Evolutionary conservation across 2,888 invertebrate genomes (phyloP), one percentile per base, ranked within the genome.

Genomic region (Chaetogeoica ovagalla): DNA sequence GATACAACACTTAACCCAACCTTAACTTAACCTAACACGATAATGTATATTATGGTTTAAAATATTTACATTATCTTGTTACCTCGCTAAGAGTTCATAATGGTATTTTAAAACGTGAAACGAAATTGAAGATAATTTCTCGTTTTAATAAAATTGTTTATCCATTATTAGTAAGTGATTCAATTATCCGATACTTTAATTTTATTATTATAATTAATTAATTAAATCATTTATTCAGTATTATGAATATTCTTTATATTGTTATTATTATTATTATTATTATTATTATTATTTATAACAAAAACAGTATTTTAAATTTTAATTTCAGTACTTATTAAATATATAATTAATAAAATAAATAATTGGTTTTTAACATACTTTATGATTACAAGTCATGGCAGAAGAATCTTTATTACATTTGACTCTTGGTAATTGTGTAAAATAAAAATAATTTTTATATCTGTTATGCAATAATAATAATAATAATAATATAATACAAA

Each of bases 231-330:
- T 66, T 68, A 59, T 43, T 68, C 66, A 68, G 30, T 59, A 66
- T 43, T 68, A 75, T 57, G 2, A 74, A 57, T n/a, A 65, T 66
- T 0, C 21, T 65, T 57, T 57, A 30, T 30, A 30, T 30, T 30
- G 30, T 30, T 30, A 30, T 30, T 30, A 30, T 30, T 30, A 30
- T 30, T 30, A 66, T 37, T 23, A 68, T 19, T 75, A 68, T 66
- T 76, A 66, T 37, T 23, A 68, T 19, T 75, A 66, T 66, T 75
- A 75, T 68, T 66, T 68, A 48, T 76, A 65, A 74, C 23, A 59
- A 66, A 17, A 68, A 9, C 66, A 76, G 75, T 76, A 76, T 76
- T 72, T 76, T 68, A 59, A 59, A n/a, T 48, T 43, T 57, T 59
- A 48, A 76, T 66, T 60, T 2, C 59, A 23, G 23, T 76, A 76